Conservation (phyloP, 2,888 invertebrate genomes). For the Drosophila peninsularis region DNA sequence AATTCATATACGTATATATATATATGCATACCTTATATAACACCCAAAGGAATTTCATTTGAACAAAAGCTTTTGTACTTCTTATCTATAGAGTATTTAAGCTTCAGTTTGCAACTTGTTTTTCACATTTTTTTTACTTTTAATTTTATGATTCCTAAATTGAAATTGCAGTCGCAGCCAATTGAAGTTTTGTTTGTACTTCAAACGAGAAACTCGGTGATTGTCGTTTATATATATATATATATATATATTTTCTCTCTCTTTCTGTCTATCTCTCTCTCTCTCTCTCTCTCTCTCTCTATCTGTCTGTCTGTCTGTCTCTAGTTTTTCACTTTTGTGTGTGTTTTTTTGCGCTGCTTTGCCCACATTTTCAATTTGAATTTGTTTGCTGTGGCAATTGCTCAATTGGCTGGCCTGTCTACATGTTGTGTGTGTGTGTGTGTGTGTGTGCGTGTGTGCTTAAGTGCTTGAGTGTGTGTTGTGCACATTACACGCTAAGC, state of each 20-base stretch:
- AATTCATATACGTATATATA: too few species aligned
- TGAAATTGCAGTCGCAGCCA: conserved; percentile 71
- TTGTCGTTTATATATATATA: conserved; percentile 39
- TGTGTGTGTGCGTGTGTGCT: conserved; percentile 19
- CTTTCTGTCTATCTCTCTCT: conserved; percentile 11
- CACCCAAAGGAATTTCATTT: not conserved
- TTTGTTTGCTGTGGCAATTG: conserved; percentile 81
- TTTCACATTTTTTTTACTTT: conserved; percentile 17
- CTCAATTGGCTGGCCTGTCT: conserved; percentile 74
- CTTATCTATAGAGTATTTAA: conserved; percentile 9
- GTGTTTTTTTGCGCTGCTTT: conserved; percentile 56
- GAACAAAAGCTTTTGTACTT: not conserved
- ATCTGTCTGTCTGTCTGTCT: conserved; percentile 11
- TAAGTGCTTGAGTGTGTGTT: conserved; percentile 39
- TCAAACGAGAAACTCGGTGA: conserved; percentile 65
- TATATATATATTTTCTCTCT: not conserved
- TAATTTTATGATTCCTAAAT: conserved; percentile 54
- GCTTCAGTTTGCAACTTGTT: conserved; percentile 10
- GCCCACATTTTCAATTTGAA: conserved; percentile 81
- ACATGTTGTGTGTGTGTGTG: conserved; percentile 24
- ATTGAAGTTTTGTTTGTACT: conserved; percentile 73
- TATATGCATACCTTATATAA: not conserved
- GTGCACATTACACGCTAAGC: conserved; percentile 74
- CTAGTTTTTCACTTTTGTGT: conserved; percentile 16
- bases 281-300: conserved; percentile 7